phyloP scores from a whole-genome alignment of 2,113 vertebrate species.

The Microtus pennsylvanicus region DNA sequence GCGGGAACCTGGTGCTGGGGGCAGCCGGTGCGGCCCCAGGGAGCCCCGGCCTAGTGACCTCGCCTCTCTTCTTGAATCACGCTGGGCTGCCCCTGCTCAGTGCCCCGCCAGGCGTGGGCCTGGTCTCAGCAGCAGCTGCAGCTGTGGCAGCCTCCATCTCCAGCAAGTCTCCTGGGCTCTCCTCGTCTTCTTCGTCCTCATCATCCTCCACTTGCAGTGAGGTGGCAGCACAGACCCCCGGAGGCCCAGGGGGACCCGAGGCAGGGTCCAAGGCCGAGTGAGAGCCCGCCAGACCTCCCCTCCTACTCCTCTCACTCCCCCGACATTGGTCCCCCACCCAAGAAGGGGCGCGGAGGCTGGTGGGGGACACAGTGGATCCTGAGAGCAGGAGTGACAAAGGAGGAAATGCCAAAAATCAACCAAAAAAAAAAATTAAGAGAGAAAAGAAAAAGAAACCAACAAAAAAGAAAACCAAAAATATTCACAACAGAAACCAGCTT shows the following conservation, averaged over 20 bases:
- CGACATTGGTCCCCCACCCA: conserved; percentile 76
- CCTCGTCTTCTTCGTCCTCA: conserved; percentile 85
- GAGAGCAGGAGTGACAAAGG: conserved; percentile 68
- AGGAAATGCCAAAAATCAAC: conserved; percentile 77
- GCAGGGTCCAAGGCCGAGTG: conserved; percentile 90
- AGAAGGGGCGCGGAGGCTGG: conserved; percentile 84
- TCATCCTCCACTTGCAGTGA: conserved; percentile 91
- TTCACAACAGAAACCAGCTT: conserved; percentile 89
- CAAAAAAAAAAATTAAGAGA: background rate
- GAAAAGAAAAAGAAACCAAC: conserved; percentile 82
- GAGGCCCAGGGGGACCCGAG: conserved; percentile 86
- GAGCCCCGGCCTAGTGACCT: conserved; percentile 87
- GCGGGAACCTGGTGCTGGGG: conserved; percentile 92
- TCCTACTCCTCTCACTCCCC: conserved; percentile 81
- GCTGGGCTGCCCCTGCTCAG: conserved; percentile 92
- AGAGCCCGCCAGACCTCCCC: conserved; percentile 72
- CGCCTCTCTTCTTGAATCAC: conserved; percentile 95
- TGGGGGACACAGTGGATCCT: conserved; percentile 67
- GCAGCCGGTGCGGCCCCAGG: conserved; percentile 87
- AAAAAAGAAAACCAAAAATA: conserved; percentile 91
- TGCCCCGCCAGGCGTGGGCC: conserved; percentile 88
- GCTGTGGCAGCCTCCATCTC: conserved; percentile 90
- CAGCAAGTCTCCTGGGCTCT: conserved; percentile 88
- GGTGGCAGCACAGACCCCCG: conserved; percentile 90
- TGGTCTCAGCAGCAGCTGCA: conserved; percentile 88